Conservation (phyloP, 2,888 invertebrate genomes). For the Drosophila kuntzei region DNA sequence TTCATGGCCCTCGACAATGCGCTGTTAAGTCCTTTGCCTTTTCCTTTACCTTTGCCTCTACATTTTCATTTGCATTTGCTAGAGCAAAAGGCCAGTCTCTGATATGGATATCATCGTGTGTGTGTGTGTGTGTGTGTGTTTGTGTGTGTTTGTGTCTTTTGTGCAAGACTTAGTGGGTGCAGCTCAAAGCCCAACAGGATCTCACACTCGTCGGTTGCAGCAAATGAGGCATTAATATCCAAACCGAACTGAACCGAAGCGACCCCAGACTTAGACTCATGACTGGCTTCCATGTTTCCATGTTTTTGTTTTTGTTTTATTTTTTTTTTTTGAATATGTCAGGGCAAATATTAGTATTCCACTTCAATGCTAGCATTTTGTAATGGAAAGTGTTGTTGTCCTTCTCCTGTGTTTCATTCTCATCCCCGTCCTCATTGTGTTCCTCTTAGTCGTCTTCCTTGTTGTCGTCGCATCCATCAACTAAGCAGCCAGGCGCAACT, state of each 20-base stretch:
- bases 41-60: slow-evolving; percentile 36
- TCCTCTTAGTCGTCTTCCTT: slow-evolving; percentile 20
- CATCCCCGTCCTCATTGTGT: slow-evolving; percentile 1
- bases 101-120: slow-evolving; percentile 16
- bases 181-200: slow-evolving; percentile 35
- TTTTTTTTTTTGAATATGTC: slow-evolving; percentile 66
- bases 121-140: slow-evolving; percentile 30
- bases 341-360: slow-evolving; percentile 79
- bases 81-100: slow-evolving; percentile 42
- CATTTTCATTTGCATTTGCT: slow-evolving; percentile 32
- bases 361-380: slow-evolving; percentile 79
- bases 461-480: slow-evolving; percentile 62
- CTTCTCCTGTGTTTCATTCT: slow-evolving; percentile 14
- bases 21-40: slow-evolving; percentile 55
- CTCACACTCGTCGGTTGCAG: slow-evolving; percentile 47
- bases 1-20: slow-evolving; percentile 62
- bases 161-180: slow-evolving; percentile 62
- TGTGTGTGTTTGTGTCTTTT: slow-evolving; percentile 51
- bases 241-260: slow-evolving; percentile 15
- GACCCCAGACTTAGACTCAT: slow-evolving; percentile 43
- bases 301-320: slow-evolving; percentile 52
- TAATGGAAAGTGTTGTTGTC: slow-evolving; percentile 74
- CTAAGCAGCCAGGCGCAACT: slow-evolving; percentile 68
- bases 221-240: slow-evolving; percentile 83
- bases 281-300: slow-evolving; percentile 57